Evolutionary conservation across 35 echinoderm and acorn worm genomes (phyloP).

Genomic region (Lytechinus pictus): DNA sequence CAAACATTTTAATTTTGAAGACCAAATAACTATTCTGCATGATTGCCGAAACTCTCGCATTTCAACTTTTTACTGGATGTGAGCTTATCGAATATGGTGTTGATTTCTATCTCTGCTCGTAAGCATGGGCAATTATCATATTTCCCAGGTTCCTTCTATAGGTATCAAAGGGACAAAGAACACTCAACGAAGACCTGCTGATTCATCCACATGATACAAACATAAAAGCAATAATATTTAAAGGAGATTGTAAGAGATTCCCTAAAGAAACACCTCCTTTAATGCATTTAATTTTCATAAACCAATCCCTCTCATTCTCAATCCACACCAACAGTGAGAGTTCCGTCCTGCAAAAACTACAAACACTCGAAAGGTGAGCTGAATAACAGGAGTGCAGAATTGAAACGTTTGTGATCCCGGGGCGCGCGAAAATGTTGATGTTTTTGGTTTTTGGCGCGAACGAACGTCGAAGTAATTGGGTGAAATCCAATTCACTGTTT

Average conservation of each 20-base stretch:
- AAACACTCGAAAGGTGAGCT: background rate
- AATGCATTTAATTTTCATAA: background rate
- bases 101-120: too few relatives aligned
- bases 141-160: background rate
- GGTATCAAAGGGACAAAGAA: background rate
- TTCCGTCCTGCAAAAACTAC: background rate
- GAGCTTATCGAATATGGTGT: too few relatives aligned
- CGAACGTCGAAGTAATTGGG: slow-evolving; percentile 25
- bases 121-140: too few relatives aligned
- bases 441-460: background rate
- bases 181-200: background rate
- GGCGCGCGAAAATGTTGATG: background rate
- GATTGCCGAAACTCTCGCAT: too few relatives aligned
- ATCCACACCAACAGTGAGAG: background rate
- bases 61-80: too few relatives aligned
- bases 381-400: background rate
- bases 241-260: background rate
- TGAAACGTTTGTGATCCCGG: slow-evolving; percentile 1
- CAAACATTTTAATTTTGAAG: too few relatives aligned
- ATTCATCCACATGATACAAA: background rate
- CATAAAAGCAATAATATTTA: background rate
- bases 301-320: background rate
- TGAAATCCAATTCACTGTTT: slow-evolving; percentile 39
- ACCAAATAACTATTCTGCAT: too few relatives aligned
- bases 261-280: background rate